phyloP scores from a whole-genome alignment of 2,797 vertebrate genomes.

The Sebastes minor region DNA sequence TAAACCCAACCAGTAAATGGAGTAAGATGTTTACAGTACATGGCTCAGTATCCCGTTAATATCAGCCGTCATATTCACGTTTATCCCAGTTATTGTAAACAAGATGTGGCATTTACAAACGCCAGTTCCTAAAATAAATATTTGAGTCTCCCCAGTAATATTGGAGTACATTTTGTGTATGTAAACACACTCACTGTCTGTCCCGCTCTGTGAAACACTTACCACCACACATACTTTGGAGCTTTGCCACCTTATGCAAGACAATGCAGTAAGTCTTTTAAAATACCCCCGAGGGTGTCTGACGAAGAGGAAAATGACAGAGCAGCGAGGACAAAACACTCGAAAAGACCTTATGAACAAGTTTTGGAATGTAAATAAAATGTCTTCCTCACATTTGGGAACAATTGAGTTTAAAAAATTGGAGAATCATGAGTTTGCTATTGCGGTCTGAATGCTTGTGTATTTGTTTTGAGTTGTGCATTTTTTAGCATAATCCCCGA shows the following conservation, averaged over 20 bases:
- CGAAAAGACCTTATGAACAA: neutral
- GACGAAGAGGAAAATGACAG: conserved; percentile 23
- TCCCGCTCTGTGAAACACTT: conserved; percentile 26
- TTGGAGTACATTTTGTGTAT: conserved; percentile 31
- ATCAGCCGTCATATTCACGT: conserved; percentile 21
- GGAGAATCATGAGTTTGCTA: conserved; percentile 39
- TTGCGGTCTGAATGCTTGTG: conserved; percentile 56
- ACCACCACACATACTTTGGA: conserved; percentile 37
- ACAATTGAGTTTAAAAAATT: conserved; percentile 46
- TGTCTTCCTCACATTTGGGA: conserved; percentile 58
- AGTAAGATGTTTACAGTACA: conserved; percentile 26
- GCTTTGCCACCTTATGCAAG: conserved; percentile 31
- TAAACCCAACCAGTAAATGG: conserved; percentile 32
- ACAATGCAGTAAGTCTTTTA: conserved; percentile 14
- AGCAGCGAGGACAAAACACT: conserved; percentile 5
- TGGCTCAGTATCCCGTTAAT: conserved; percentile 21
- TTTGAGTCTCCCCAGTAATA: conserved; percentile 32
- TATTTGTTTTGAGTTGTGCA: conserved; percentile 53
- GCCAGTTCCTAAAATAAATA: conserved; percentile 46
- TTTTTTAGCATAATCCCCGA: conserved; percentile 48
- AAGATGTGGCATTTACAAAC: conserved; percentile 31
- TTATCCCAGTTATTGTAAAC: conserved; percentile 35
- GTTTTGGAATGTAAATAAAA: conserved; percentile 37
- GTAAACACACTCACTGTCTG: conserved; percentile 38
- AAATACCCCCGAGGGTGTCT: neutral